Conservation (phyloP, 2,797 vertebrate genomes). For the Myotis findleyi region DNA sequence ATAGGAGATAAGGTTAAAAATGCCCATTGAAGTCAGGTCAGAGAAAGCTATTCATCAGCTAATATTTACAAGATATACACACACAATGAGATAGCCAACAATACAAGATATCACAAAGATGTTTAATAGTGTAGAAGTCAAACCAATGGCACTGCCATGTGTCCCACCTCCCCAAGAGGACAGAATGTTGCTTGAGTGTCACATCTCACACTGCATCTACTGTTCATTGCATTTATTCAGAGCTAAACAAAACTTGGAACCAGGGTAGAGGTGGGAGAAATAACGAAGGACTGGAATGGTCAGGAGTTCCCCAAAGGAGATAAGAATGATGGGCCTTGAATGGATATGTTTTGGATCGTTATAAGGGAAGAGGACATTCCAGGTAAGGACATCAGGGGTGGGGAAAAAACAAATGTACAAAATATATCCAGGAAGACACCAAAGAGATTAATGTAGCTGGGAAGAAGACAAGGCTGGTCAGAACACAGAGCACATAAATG, state of each 20-base stretch:
- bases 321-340: background rate
- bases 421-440: background rate
- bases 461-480: background rate
- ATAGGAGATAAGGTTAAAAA: background rate
- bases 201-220: background rate
- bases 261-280: background rate
- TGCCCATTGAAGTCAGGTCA: background rate
- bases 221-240: background rate
- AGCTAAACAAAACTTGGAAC: background rate
- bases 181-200: background rate
- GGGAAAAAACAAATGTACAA: background rate
- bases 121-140: background rate
- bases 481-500: background rate
- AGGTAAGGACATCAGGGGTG: background rate
- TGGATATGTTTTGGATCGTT: background rate
- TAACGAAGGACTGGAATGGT: background rate
- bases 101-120: background rate
- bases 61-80: background rate
- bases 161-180: background rate
- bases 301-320: background rate
- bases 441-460: background rate
- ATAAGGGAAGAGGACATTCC: constrained; percentile 20
- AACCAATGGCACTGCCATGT: background rate
- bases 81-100: background rate
- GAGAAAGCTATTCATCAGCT: background rate